Percentiles rank a stretch among this genome's conserved stretches.
These are phyloP conservation scores for Barypeithes pellucidus DNA, from an alignment of 2,888 invertebrate species.

Conservation along the genomic window DNA sequence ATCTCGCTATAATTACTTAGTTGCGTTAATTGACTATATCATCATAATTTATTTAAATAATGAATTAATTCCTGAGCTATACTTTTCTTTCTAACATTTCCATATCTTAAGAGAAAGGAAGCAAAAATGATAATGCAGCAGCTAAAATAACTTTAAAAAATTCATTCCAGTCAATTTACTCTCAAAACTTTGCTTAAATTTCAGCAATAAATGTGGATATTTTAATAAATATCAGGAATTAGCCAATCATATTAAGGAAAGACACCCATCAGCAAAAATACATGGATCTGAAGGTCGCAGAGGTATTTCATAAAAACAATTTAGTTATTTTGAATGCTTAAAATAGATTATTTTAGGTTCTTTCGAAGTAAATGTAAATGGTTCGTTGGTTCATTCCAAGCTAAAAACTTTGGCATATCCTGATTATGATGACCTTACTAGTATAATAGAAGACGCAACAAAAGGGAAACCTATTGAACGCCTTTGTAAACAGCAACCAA, in stretches of 20 bases:
- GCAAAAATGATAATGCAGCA: too few relatives aligned
- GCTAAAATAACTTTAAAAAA: background rate
- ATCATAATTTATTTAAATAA: too few relatives aligned
- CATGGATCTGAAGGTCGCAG: constrained; percentile 60
- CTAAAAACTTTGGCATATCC: constrained; percentile 82
- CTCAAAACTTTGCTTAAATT: constrained; percentile 29
- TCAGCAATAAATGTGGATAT: constrained; percentile 61
- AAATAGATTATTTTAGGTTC: constrained; percentile 72
- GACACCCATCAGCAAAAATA: constrained; percentile 57
- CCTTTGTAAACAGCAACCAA: constrained; percentile 77
- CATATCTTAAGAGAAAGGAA: too few relatives aligned
- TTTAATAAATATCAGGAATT: constrained; percentile 59
- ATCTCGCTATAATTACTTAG: too few relatives aligned
- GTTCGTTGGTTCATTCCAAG: constrained; percentile 82
- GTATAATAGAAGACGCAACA: constrained; percentile 76
- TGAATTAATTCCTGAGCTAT: too few relatives aligned
- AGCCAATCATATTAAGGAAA: constrained; percentile 55
- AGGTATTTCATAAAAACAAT: constrained; percentile 48
- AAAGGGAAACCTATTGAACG: constrained; percentile 73
- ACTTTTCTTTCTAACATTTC: too few relatives aligned
- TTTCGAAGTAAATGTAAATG: constrained; percentile 82
- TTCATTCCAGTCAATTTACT: background rate
- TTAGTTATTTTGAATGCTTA: background rate
- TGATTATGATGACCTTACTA: constrained; percentile 78
- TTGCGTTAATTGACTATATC: too few relatives aligned